These are phyloP conservation scores for Chloebia gouldiae DNA, from an alignment of 2,113 vertebrate genomes.

Conservation along the genomic window DNA sequence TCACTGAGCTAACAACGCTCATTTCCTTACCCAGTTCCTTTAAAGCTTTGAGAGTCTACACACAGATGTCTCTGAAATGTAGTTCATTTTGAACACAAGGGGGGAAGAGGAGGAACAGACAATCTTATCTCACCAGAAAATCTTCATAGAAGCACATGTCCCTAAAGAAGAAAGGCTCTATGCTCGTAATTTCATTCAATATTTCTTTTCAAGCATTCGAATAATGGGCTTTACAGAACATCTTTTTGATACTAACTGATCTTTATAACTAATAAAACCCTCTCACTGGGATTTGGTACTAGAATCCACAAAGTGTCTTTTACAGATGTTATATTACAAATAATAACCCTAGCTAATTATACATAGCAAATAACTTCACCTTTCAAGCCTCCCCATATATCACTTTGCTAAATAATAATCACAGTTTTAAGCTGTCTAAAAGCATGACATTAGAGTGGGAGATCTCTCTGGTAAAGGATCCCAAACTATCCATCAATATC, in stretches of 20 bases:
- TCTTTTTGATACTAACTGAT: conserved; percentile 23
- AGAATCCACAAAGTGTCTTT: conserved; percentile 28
- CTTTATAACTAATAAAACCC: conserved; percentile 5
- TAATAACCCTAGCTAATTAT: conserved; percentile 63
- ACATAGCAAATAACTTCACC: conserved; percentile 61
- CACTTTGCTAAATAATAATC: conserved; percentile 69
- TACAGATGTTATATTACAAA: not conserved
- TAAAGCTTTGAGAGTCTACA: not conserved
- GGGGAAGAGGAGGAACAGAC: not conserved
- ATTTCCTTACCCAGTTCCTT: conserved; percentile 34
- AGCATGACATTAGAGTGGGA: not conserved
- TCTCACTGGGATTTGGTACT: not conserved
- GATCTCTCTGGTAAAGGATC: conserved; percentile 4
- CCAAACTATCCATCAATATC: conserved; percentile 80
- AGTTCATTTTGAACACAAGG: conserved; percentile 1
- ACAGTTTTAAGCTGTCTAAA: conserved; percentile 57
- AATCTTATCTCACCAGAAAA: conserved; percentile 26
- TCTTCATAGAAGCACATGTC: not conserved
- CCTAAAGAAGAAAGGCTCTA: conserved; percentile 17
- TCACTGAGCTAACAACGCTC: not conserved
- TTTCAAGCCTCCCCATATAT: conserved; percentile 59
- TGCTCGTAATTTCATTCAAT: conserved; percentile 17
- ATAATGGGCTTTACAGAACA: conserved; percentile 23
- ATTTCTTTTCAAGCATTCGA: conserved; percentile 42
- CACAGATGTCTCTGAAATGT: not conserved